Evolutionary conservation across 2,797 vertebrate species (phyloP).

Genomic region (Hyperoplus lanceolatus): DNA sequence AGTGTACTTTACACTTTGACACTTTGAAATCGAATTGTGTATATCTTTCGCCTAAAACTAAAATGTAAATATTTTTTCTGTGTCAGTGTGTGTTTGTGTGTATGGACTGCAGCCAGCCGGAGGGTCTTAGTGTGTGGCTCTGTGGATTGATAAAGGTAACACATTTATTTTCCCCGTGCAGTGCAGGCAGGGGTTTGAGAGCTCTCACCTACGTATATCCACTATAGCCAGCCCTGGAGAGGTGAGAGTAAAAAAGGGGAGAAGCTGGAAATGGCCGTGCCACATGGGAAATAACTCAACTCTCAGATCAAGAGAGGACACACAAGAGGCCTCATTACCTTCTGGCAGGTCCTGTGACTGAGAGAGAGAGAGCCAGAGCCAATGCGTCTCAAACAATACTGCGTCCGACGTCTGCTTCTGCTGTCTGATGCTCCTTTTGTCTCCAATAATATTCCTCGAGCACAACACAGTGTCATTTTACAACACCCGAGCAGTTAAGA

Average conservation of each 20-base stretch:
- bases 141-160: conserved; percentile 68
- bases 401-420: conserved; percentile 18
- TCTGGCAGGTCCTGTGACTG: conserved; percentile 51
- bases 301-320: conserved; percentile 82
- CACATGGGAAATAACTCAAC: conserved; percentile 85
- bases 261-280: conserved; percentile 79
- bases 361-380: conserved; percentile 52
- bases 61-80: not conserved
- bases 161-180: conserved; percentile 34
- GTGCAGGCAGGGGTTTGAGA: conserved; percentile 51
- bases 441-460: conserved; percentile 21
- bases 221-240: conserved; percentile 41
- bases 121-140: conserved; percentile 53
- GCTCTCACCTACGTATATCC: conserved; percentile 25
- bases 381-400: conserved; percentile 11
- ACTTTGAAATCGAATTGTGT: not conserved
- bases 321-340: conserved; percentile 84
- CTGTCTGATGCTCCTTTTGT: conserved; percentile 27
- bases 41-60: not conserved
- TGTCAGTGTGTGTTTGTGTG: not conserved
- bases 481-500: not conserved
- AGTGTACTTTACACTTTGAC: not conserved
- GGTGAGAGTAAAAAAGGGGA: conserved; percentile 68
- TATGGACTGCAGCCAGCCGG: conserved; percentile 16
- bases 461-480: not conserved